phyloP scores from a whole-genome alignment of 2,888 invertebrate species.

The Gymnosoma rotundatum region DNA sequence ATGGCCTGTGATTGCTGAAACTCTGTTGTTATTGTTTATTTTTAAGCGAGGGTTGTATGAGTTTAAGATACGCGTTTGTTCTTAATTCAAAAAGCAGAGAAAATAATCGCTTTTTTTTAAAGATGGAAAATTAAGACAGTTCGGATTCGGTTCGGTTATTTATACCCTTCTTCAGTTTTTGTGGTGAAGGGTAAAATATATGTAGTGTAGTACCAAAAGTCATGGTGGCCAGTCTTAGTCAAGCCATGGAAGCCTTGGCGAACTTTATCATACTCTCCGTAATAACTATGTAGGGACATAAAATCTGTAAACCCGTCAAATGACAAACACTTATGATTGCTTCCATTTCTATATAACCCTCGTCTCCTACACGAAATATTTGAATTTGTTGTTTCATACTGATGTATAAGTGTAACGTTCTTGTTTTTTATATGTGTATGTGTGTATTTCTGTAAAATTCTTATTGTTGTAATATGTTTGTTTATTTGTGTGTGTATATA shows the following conservation, averaged over 20 bases:
- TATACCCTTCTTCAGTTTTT: no score
- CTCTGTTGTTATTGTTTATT: background rate
- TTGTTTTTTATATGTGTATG: background rate
- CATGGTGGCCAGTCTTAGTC: no score
- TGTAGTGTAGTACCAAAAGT: no score
- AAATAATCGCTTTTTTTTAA: no score
- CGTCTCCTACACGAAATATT: background rate
- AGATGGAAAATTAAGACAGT: no score
- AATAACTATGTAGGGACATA: no score
- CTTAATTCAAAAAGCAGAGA: background rate
- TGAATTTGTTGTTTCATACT: background rate
- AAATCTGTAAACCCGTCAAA: no score
- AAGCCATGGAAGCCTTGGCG: no score
- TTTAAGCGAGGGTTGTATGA: conserved; percentile 15
- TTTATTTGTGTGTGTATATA: background rate
- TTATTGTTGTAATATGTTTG: conserved; percentile 18
- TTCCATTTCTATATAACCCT: conserved; percentile 1
- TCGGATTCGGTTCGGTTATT: no score
- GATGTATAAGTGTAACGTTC: background rate
- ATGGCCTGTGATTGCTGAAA: conserved; percentile 60
- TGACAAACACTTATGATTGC: no score
- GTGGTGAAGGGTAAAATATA: no score
- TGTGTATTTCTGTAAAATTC: background rate
- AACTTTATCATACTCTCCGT: no score
- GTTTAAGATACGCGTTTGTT: background rate